Conservation (phyloP, 2,113 vertebrate genomes). For the Argyrosomus japonicus region DNA sequence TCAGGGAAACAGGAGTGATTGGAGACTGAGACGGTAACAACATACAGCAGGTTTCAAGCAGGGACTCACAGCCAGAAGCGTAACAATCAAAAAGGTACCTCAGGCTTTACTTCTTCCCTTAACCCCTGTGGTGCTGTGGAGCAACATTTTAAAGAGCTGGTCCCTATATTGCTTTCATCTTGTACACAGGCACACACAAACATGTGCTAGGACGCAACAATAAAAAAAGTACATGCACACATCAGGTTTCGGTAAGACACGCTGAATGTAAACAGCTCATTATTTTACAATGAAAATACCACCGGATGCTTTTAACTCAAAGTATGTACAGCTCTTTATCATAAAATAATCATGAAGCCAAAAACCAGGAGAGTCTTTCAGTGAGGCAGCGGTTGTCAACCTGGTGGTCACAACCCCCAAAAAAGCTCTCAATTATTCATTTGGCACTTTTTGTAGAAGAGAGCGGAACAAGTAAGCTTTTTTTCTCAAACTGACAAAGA, state of each 20-base stretch:
- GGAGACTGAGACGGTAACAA: background rate
- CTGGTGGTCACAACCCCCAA: background rate
- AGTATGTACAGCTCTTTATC: background rate
- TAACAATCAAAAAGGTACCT: background rate
- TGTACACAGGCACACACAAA: background rate
- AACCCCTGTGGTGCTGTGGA: background rate
- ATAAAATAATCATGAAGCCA: slow-evolving; percentile 23
- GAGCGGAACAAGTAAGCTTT: slow-evolving; percentile 1
- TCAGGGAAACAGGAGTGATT: background rate
- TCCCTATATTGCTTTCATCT: background rate
- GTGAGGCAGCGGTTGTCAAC: background rate
- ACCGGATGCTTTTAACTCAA: background rate
- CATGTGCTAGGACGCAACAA: background rate
- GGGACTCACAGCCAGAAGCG: background rate
- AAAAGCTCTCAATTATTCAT: slow-evolving; percentile 54
- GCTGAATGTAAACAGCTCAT: background rate
- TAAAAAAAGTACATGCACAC: too few species aligned
- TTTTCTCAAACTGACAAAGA: background rate
- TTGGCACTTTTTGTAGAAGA: slow-evolving; percentile 22
- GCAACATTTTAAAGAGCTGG: background rate
- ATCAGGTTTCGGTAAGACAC: too few species aligned
- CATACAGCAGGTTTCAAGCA: background rate
- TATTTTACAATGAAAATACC: background rate
- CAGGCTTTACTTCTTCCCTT: background rate
- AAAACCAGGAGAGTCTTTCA: slow-evolving; percentile 4